phyloP scores from a whole-genome alignment of 2,888 invertebrate species.

The Xanthia togata region DNA sequence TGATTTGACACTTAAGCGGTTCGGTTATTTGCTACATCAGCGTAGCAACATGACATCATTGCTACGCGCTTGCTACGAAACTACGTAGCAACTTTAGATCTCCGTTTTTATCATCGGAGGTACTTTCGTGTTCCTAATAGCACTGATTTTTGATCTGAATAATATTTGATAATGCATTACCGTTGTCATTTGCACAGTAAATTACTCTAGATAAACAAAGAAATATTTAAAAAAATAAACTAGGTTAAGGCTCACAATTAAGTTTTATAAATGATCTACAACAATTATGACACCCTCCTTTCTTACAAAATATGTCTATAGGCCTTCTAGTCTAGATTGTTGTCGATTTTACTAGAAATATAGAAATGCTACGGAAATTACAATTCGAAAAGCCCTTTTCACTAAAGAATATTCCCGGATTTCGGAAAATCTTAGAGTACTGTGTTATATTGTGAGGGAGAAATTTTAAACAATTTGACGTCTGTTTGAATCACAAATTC shows the following conservation, averaged over 20 bases:
- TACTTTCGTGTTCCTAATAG: neutral
- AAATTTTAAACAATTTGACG: constrained; percentile 38
- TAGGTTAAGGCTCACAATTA: too few relatives aligned
- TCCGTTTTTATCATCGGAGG: neutral
- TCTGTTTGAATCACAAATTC: constrained; percentile 33
- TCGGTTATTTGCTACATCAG: constrained; percentile 8
- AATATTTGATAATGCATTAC: neutral
- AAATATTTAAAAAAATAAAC: too few relatives aligned
- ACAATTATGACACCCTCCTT: neutral
- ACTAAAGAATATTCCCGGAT: neutral
- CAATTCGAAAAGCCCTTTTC: neutral
- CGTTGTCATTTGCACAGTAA: neutral
- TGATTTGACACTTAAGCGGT: neutral
- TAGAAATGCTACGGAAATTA: neutral
- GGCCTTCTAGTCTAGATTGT: too few relatives aligned
- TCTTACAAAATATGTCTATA: neutral
- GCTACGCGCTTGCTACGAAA: constrained; percentile 34
- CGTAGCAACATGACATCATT: constrained; percentile 21
- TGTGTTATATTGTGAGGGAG: neutral
- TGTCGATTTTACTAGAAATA: too few relatives aligned
- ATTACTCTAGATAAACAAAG: neutral
- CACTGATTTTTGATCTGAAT: neutral
- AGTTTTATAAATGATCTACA: too few relatives aligned
- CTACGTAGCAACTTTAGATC: neutral
- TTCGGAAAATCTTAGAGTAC: constrained; percentile 5